Evolutionary conservation across 2,113 vertebrate species (phyloP).

Genomic region (Rhabdomys dilectus): DNA sequence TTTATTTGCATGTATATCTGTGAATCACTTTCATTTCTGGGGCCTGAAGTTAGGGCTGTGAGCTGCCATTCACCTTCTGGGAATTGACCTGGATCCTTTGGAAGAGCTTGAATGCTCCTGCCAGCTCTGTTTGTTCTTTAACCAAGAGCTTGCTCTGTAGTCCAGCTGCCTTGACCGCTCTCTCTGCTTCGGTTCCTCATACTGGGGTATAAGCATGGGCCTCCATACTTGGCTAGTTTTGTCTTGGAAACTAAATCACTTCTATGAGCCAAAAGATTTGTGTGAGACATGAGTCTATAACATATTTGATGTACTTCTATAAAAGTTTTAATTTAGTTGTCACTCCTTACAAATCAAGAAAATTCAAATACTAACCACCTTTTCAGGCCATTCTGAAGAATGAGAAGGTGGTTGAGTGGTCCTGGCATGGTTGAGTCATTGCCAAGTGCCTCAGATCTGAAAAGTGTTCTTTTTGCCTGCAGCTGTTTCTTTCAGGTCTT

Average conservation of each 20-base stretch:
- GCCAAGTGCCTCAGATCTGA: background rate
- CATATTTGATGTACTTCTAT: background rate
- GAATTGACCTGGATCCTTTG: background rate
- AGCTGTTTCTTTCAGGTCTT: background rate
- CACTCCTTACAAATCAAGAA: background rate
- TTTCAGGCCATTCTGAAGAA: background rate
- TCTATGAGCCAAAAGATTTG: background rate
- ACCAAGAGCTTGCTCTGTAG: background rate
- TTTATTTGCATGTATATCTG: background rate
- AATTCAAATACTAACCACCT: background rate
- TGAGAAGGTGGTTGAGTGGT: background rate
- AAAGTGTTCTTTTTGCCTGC: background rate
- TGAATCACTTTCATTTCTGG: background rate
- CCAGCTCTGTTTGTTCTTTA: background rate
- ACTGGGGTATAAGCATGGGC: background rate
- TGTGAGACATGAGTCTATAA: background rate
- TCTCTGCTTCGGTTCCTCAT: background rate
- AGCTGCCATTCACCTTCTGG: background rate
- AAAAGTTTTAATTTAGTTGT: slow-evolving; percentile 19
- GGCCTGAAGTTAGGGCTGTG: background rate
- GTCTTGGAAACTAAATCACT: background rate
- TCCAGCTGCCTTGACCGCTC: background rate
- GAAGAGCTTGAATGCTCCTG: background rate
- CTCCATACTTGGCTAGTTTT: background rate
- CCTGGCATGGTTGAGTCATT: background rate